A percentile compares a stretch with the other conserved stretches of the same genome.
Conservation (phyloP, 2,113 vertebrate species). For the Trogon melanurus region DNA sequence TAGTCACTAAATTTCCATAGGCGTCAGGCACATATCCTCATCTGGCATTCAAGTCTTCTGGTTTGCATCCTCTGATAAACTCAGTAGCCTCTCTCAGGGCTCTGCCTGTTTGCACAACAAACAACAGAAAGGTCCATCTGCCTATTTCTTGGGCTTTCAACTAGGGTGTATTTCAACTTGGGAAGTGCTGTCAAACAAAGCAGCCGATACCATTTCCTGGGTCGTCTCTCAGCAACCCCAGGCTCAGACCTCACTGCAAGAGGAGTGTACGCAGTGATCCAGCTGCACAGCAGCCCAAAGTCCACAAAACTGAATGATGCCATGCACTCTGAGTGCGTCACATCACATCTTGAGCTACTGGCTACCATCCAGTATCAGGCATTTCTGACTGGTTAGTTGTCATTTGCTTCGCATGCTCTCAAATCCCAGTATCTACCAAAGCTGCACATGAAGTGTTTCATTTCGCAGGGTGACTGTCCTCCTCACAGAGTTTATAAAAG, state of each 20-base stretch:
- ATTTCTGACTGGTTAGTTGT: background rate
- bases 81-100: background rate
- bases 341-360: background rate
- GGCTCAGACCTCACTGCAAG: background rate
- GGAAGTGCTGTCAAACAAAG: background rate
- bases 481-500: background rate
- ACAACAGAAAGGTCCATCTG: background rate
- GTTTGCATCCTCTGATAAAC: background rate
- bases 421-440: background rate
- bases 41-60: background rate
- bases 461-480: background rate
- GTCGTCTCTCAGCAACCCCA: background rate
- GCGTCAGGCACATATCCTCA: background rate
- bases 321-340: background rate
- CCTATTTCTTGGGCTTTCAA: background rate
- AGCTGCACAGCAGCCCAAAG: background rate
- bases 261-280: fast-evolving
- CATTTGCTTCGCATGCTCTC: background rate
- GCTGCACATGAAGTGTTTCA: background rate
- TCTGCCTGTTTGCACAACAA: background rate
- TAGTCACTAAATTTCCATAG: background rate
- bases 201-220: background rate
- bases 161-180: background rate
- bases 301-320: background rate
- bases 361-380: background rate